Conservation (phyloP, 2,888 invertebrate species). For the Eledone cirrhosa region DNA sequence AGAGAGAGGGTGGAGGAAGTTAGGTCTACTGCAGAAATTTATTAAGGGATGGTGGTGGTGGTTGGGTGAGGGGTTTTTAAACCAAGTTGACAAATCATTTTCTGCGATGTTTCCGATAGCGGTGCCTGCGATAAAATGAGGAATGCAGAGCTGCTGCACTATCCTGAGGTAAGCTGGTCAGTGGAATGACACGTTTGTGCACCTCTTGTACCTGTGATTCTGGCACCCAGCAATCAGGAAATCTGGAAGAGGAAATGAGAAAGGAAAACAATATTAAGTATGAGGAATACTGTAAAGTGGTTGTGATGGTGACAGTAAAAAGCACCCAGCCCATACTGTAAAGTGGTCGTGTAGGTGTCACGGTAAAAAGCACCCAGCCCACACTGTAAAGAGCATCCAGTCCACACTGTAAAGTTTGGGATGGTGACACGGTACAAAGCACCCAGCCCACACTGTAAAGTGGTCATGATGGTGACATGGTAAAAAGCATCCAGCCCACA, state of each 20-base stretch:
- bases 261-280: not conserved
- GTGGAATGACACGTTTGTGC: slow-evolving; percentile 63
- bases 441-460: too few relatives aligned
- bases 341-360: too few relatives aligned
- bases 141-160: slow-evolving; percentile 52
- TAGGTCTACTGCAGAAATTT: not conserved
- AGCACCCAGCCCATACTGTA: too few relatives aligned
- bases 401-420: too few relatives aligned
- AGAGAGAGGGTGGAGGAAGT: not conserved
- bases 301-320: too few relatives aligned
- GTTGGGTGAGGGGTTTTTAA: not conserved
- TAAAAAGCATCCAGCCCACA: too few relatives aligned
- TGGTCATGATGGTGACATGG: too few relatives aligned
- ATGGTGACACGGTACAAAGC: too few relatives aligned
- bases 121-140: slow-evolving; percentile 52
- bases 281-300: too few relatives aligned
- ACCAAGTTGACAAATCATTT: slow-evolving; percentile 45
- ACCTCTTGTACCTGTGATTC: slow-evolving; percentile 71
- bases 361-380: too few relatives aligned
- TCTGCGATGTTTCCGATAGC: slow-evolving; percentile 58
- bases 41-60: not conserved
- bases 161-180: slow-evolving; percentile 61
- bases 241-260: slow-evolving; percentile 70
- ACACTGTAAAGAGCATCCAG: too few relatives aligned
- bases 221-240: slow-evolving; percentile 87